phyloP scores from a whole-genome alignment of 1,140 invertebrate species.

The Anastatus disparis region DNA sequence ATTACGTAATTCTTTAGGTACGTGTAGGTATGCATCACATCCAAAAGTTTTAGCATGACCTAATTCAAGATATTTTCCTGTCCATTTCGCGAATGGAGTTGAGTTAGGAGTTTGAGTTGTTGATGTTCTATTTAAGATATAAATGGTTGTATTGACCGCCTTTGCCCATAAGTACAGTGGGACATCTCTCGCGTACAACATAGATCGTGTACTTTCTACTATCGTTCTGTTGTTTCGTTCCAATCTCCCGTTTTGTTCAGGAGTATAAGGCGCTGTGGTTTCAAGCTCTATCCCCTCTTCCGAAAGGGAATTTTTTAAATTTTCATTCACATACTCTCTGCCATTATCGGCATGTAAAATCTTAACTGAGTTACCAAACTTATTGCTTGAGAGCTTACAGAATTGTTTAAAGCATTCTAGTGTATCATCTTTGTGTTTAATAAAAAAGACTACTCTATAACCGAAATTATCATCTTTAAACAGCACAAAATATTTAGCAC shows the following conservation, averaged over 20 bases:
- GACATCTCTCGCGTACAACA: slow-evolving; percentile 19
- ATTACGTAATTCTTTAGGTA: slow-evolving; percentile 46
- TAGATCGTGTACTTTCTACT: slow-evolving; percentile 35
- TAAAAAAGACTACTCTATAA: too few relatives aligned
- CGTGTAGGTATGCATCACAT: slow-evolving; percentile 46
- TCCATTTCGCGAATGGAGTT: slow-evolving; percentile 47
- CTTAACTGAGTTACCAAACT: slow-evolving; percentile 38
- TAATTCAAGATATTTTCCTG: slow-evolving; percentile 45
- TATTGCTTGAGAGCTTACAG: slow-evolving; percentile 53
- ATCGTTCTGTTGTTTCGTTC: slow-evolving; percentile 46
- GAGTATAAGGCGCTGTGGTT: slow-evolving; percentile 45
- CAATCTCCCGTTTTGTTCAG: slow-evolving; percentile 49
- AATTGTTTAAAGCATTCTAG: too few relatives aligned
- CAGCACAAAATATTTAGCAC: too few relatives aligned
- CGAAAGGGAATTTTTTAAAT: not conserved
- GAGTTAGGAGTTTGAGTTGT: not conserved
- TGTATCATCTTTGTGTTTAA: too few relatives aligned
- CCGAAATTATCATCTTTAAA: too few relatives aligned
- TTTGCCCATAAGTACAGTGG: slow-evolving; percentile 31
- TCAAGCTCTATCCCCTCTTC: slow-evolving; percentile 25
- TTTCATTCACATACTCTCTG: not conserved
- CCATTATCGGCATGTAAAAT: not conserved
- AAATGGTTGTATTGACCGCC: slow-evolving; percentile 41
- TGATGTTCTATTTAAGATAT: slow-evolving; percentile 35
- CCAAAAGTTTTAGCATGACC: slow-evolving; percentile 54